phyloP scores from a whole-genome alignment of 2,888 invertebrate species.

The Gasteruption jaculator region DNA sequence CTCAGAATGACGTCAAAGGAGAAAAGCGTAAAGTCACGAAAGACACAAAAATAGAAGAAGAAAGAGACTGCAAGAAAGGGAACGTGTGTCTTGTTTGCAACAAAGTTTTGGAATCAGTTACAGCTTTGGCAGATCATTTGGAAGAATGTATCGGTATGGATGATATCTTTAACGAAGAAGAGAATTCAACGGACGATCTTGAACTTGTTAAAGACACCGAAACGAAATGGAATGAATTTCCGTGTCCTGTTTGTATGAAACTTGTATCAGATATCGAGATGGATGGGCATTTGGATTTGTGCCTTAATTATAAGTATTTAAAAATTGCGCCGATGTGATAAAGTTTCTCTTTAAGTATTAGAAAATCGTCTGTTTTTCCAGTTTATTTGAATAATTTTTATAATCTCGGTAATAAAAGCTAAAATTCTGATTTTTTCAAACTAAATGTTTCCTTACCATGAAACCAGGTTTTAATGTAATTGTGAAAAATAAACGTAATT shows the following conservation, averaged over 20 bases:
- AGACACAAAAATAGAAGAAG: too few species aligned
- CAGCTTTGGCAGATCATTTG: constrained; percentile 50
- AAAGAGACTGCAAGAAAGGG: too few species aligned
- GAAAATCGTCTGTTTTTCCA: constrained; percentile 3
- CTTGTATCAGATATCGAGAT: constrained; percentile 56
- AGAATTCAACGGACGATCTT: constrained; percentile 18
- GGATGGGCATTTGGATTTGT: constrained; percentile 60
- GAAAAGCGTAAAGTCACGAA: too few species aligned
- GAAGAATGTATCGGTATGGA: constrained; percentile 49
- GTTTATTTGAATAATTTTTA: constrained; percentile 4
- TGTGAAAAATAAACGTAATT: too few species aligned
- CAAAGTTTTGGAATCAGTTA: constrained; percentile 23
- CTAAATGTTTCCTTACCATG: too few species aligned
- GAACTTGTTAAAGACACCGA: constrained; percentile 36
- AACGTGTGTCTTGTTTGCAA: constrained; percentile 43
- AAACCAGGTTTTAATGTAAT: too few species aligned
- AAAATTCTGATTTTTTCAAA: neutral
- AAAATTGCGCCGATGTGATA: constrained; percentile 15
- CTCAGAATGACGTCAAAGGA: too few species aligned
- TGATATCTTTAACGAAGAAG: constrained; percentile 46
- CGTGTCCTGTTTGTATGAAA: constrained; percentile 62
- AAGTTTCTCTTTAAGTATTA: constrained; percentile 8
- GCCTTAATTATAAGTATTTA: constrained; percentile 33
- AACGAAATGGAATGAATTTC: constrained; percentile 48
- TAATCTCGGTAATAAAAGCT: constrained; percentile 8